Conservation (phyloP, 2,888 invertebrate genomes). For the Meghimatium bilineatum region DNA sequence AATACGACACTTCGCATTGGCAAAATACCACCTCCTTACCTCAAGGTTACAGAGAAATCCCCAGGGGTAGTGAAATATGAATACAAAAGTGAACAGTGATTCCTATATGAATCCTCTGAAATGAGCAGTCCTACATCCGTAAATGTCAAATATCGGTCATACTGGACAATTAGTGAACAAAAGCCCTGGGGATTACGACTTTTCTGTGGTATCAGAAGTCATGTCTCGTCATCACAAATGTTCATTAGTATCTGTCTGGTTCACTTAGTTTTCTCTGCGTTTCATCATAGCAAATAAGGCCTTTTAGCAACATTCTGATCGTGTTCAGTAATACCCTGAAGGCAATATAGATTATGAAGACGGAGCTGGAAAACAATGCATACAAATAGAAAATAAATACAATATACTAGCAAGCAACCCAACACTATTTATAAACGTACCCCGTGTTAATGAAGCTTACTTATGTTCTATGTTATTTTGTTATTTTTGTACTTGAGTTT, state of each 20-base stretch:
- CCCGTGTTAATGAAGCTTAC: no score
- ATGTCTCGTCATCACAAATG: background rate
- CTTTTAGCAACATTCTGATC: background rate
- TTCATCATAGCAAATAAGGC: background rate
- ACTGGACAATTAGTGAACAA: conserved; percentile 1
- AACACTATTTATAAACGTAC: no score
- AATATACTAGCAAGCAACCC: no score
- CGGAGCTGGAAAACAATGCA: no score
- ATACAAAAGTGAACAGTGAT: conserved; percentile 5
- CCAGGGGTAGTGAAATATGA: background rate
- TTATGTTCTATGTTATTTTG: no score
- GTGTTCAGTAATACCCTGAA: background rate
- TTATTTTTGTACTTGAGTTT: no score
- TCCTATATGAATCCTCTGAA: background rate
- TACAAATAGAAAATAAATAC: no score
- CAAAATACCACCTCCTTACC: background rate
- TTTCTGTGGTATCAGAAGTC: background rate
- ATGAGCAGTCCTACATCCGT: background rate
- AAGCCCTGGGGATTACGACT: background rate
- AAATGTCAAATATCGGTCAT: background rate
- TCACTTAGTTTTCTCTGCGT: background rate
- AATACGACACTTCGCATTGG: background rate
- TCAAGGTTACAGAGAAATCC: background rate
- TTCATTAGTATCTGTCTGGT: background rate
- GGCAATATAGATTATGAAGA: background rate